A percentile compares a stretch with the other conserved stretches of the same genome.
Evolutionary conservation across 2,797 vertebrate genomes (phyloP).

Genomic region (Artibeus jamaicensis): DNA sequence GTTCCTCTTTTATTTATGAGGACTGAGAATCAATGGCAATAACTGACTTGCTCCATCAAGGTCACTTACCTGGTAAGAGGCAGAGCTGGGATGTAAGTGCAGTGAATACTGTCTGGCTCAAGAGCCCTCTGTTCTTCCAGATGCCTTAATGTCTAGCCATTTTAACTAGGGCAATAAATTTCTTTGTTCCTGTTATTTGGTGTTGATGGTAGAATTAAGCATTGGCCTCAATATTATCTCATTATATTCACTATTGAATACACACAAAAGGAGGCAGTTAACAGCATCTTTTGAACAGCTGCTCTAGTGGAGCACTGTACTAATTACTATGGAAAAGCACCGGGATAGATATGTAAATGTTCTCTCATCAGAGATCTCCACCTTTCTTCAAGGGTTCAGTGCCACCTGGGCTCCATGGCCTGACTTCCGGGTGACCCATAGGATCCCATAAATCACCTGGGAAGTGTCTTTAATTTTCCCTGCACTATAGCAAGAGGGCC

Average conservation of each 20-base stretch:
- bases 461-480: not conserved
- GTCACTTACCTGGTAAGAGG: conserved; percentile 29
- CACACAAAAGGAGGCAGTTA: not conserved
- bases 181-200: conserved; percentile 17
- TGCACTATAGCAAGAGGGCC: not conserved
- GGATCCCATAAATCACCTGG: not conserved
- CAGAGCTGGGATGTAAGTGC: not conserved
- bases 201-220: conserved; percentile 14
- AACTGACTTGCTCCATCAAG: conserved; percentile 7
- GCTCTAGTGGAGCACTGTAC: not conserved
- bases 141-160: conserved; percentile 33
- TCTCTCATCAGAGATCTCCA: not conserved
- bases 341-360: not conserved
- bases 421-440: not conserved
- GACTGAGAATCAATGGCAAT: not conserved
- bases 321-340: not conserved
- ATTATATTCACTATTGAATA: not conserved
- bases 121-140: not conserved
- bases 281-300: not conserved
- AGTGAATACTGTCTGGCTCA: not conserved
- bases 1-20: conserved; percentile 56
- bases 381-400: not conserved
- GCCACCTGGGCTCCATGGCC: no score
- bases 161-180: conserved; percentile 6
- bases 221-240: not conserved